phyloP scores from a whole-genome alignment of 2,797 vertebrate genomes.

The Eremophila alpestris region DNA sequence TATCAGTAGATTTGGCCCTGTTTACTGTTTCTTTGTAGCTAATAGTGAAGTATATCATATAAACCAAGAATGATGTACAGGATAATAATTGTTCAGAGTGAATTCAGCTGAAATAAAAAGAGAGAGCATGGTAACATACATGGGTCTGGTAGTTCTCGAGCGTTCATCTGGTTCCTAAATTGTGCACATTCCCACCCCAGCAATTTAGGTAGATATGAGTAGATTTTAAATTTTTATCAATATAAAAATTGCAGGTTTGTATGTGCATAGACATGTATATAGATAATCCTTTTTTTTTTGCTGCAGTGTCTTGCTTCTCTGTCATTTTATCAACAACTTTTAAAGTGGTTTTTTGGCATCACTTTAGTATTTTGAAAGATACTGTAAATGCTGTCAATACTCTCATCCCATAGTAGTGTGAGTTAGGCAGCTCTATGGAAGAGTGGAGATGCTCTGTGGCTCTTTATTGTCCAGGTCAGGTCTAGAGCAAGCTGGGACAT shows the following conservation, averaged over 20 bases:
- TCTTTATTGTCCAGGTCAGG: not conserved
- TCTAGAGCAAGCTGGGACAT: not conserved
- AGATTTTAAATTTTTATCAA: not conserved
- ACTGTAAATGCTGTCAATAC: not conserved
- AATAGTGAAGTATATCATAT: not conserved
- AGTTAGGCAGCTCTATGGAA: not conserved
- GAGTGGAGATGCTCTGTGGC: not conserved
- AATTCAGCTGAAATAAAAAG: not conserved
- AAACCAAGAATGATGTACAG: not conserved
- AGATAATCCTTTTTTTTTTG: not conserved
- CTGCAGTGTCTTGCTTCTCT: not conserved
- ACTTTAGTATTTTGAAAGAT: not conserved
- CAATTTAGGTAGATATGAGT: not conserved
- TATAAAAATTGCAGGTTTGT: not conserved
- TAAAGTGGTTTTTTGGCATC: not conserved
- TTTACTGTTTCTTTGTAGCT: conserved; percentile 10
- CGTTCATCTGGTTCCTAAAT: not conserved
- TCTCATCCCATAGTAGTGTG: not conserved
- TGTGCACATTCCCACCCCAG: rapidly evolving
- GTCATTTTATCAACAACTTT: not conserved
- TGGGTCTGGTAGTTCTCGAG: not conserved
- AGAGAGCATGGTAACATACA: not conserved
- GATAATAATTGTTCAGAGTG: not conserved
- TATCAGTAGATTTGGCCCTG: conserved; percentile 20
- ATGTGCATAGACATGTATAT: not conserved